Evolutionary conservation across 1,140 invertebrate species (phyloP), one percentile per base, ranked within the genome.

Genomic region (Tetranychus urticae): DNA sequence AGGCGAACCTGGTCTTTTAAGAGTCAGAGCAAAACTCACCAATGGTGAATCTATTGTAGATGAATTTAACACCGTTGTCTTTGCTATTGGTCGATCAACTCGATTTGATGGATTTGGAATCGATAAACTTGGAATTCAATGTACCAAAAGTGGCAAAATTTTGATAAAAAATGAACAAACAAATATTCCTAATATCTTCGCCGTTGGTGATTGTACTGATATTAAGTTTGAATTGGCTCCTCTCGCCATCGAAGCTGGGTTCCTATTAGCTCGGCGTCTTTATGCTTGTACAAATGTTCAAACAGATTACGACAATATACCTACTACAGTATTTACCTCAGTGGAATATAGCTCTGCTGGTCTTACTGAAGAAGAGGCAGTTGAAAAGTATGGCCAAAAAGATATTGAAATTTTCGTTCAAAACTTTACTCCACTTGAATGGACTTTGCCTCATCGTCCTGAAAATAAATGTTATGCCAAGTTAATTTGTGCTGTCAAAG

Each of bases 281-380:
- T 68, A 62, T 64, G 58, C 14, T 14, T 34, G 73, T 39, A 61
- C 63, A 35, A 61, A 63, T 65, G 67, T 70, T 48, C 36, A 66
- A 59, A 66, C 64, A 65, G 67, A 70, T 63, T 69, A 66, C 56
- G 59, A 60, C 0, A 90, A 92, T 74, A 83, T 98, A 6, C 86
- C 93, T 37, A 98, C 93, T 45, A 97, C 92, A 8, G 83, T 99
- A 6, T 98, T 97, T 71, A 94, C 88, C 50, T 92, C 92, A 13
- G 69, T 97, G 3, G 94, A 99, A 76, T 99, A 98, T 71, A 88
- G 88, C 2, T 83, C 81, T 69, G 88, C 93, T 54, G 94, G 93
- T 6, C 75, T 91, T 14, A 84, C 87, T 67, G 93, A 98, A 76
- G 93, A 99, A 72, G 78, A 77, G 54, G 92, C 93, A 0, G 73